Base-by-base conservation (phyloP, 2,888 invertebrate genomes). In the Dryadula phaetusa region DNA sequence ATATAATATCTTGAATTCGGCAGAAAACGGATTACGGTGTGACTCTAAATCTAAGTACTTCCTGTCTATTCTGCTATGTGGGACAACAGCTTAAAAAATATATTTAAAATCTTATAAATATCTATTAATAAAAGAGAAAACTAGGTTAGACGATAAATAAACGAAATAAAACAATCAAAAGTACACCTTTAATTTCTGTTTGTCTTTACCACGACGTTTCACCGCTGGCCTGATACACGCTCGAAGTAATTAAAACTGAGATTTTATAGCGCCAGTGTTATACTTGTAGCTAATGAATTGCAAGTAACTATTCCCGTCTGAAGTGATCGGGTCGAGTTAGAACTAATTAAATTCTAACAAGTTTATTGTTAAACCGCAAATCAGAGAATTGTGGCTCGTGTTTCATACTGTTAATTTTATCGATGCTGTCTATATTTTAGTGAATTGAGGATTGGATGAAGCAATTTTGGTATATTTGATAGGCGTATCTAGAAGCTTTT, bases 301-400 rank as follows among this genome's bases (percentile, higher is more conserved):
- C 56, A 56, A 56, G 56, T 56, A 40, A 56, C 56, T n/a, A 22
- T 40, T 22, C 22, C 40, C 22, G 22, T 37, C 56, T n/a, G 16
- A 56, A 25, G 56, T 56, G 22, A 56, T 56, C 56, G 22, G 22
- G 40, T 3, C 54, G 20, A 56, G 56, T 60, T 60, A 60, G 28
- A 60, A 18, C 28, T 60, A 44, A 44, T 60, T 60, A 60, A 60
- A 60, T 44, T 60, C 44, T 60, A 60, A 25, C 42, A 16, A 44
- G 60, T 60, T 44, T 60, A 44, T 60, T 60, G 25, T 44, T 10
- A 28, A 12, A 42, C 44, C 28, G 32, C 60, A 46, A 40, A 56
- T 56, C 56, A n/a, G n/a, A 22, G 56, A 22, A 16, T 40, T 56
- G 56, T 22, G 22, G 22, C 8, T 40, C n/a, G n/a, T 40, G n/a